Evolutionary conservation across 1,140 invertebrate species (phyloP), one percentile per base, ranked within the genome.

Genomic region (Drosophila kanapiae): DNA sequence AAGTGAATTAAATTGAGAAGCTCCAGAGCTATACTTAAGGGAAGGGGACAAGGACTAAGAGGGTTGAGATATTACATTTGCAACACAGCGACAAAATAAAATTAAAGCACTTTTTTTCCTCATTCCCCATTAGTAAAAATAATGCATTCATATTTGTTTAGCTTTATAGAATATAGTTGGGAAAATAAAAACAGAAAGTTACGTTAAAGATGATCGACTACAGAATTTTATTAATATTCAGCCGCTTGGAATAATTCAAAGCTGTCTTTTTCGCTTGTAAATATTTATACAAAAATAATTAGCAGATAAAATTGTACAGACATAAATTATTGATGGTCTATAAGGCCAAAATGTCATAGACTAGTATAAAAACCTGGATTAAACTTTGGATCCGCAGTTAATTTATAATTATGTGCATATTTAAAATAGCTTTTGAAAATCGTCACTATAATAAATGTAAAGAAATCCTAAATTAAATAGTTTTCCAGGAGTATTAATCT

Each of bases 1-100:
- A 70, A 84, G 70, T 61, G 69, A 58, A 75, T 43, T 48, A 62
- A 48, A 58, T 64, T 77, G 47, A 27, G 35, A 29, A 16, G 27
- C 23, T 10, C n/a, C 40, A 14, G 37, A 18, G 48, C 40, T 10
- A 31, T 18, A 37, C 35, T 49, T 11, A 7, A 10, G 18, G 13
- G 10, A 6, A 10, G 14, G 14, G n/a, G 33, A 6, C 14, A 10
- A 16, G 23, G 31, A n/a, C 31, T 13, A 47, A 16, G 3, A 38
- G n/a, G 31, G 33, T 42, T 56, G 38, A 63, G 53, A 64, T 74
- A 51, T 64, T 62, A 29, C 16, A 11, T 23, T 38, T 38, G 38
- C 18, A 16, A 42, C 35, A 40, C 43, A 40, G 4, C 5, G 23
- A 8, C 11, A 11, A 14, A 4, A 23, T 14, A 6, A 7, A 37